Conservation (phyloP, 2,888 invertebrate species). For the Caenorhabditis wallacei region DNA sequence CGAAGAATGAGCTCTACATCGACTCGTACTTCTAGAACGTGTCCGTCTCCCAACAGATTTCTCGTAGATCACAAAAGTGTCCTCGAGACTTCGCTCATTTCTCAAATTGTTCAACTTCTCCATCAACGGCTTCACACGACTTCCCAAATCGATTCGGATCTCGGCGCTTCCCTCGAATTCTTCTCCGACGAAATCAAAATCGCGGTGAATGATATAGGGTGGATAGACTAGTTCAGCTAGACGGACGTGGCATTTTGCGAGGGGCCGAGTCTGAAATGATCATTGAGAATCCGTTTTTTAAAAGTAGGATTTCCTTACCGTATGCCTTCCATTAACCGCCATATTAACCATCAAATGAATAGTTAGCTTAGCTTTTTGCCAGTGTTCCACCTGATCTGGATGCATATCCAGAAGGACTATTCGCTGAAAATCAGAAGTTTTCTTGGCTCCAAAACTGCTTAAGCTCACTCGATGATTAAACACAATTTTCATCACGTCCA, state of each 20-base stretch:
- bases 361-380: slow-evolving; percentile 39
- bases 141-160: slow-evolving; percentile 69
- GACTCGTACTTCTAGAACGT: slow-evolving; percentile 62
- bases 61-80: slow-evolving; percentile 57
- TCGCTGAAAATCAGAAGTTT: slow-evolving; percentile 26
- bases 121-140: slow-evolving; percentile 57
- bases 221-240: slow-evolving; percentile 66
- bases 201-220: slow-evolving; percentile 68
- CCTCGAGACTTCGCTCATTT: slow-evolving; percentile 42
- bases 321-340: slow-evolving; percentile 43
- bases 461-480: slow-evolving; percentile 65
- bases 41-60: slow-evolving; percentile 39
- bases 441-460: not conserved
- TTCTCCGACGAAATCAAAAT: slow-evolving; percentile 66
- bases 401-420: slow-evolving; percentile 54
- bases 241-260: slow-evolving; percentile 65
- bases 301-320: slow-evolving; percentile 36
- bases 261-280: slow-evolving; percentile 62
- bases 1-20: slow-evolving; percentile 57
- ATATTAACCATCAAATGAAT: slow-evolving; percentile 55
- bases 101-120: slow-evolving; percentile 64
- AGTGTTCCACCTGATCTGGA: slow-evolving; percentile 44
- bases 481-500: slow-evolving; percentile 46
- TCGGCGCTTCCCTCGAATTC: slow-evolving; percentile 67
- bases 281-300: not conserved